phyloP scores from a whole-genome alignment of 2,888 invertebrate species.

The Drosophila falleni region DNA sequence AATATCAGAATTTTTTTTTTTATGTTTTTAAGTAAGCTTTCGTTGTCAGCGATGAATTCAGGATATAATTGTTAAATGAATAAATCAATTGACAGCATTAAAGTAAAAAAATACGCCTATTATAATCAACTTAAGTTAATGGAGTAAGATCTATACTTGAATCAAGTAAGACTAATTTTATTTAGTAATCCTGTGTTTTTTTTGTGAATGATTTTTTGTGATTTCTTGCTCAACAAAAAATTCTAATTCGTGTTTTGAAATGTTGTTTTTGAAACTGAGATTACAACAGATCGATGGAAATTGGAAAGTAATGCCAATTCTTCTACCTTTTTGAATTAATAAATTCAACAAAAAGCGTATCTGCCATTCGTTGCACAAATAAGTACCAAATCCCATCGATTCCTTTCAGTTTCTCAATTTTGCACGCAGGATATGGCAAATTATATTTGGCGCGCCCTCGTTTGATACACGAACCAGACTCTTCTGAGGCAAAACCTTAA shows the following conservation, averaged over 20 bases:
- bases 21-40: too few relatives aligned
- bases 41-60: too few relatives aligned
- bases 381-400: background rate
- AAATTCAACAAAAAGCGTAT: slow-evolving; percentile 21
- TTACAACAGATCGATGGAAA: background rate
- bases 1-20: too few relatives aligned
- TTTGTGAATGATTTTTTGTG: too few relatives aligned
- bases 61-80: too few relatives aligned
- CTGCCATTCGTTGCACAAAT: slow-evolving; percentile 11
- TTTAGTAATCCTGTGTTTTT: too few relatives aligned
- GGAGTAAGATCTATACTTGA: too few relatives aligned
- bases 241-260: background rate
- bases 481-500: slow-evolving; percentile 2
- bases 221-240: too few relatives aligned
- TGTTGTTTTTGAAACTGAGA: background rate
- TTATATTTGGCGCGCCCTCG: slow-evolving; percentile 57
- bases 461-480: slow-evolving; percentile 16
- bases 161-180: too few relatives aligned
- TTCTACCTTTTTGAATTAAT: background rate
- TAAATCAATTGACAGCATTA: too few relatives aligned
- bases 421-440: slow-evolving; percentile 73
- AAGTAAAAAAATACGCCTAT: too few relatives aligned
- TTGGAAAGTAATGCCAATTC: background rate
- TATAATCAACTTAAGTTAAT: too few relatives aligned
- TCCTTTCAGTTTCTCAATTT: slow-evolving; percentile 3